Conservation (phyloP, 1,140 invertebrate genomes). For the Caligus rogercresseyi region DNA sequence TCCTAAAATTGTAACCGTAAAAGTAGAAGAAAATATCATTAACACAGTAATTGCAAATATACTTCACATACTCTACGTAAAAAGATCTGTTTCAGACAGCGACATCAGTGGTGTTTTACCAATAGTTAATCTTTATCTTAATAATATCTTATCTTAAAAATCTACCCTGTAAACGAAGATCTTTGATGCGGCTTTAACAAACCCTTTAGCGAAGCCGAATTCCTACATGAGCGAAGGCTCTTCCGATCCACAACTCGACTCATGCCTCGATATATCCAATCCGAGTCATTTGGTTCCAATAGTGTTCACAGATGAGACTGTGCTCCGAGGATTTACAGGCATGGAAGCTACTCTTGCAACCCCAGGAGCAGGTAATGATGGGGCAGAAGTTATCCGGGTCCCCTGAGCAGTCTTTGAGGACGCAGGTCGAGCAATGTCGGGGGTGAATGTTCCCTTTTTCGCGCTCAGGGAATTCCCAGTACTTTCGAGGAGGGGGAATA, state of each 20-base stretch:
- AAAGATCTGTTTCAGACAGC: no score
- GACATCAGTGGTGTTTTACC: no score
- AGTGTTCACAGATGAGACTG: not conserved
- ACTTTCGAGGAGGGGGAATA: not conserved
- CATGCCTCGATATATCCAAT: slow-evolving; percentile 11
- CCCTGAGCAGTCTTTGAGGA: not conserved
- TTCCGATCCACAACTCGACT: not conserved
- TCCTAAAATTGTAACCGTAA: no score
- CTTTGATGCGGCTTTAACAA: no score
- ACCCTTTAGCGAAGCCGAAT: no score
- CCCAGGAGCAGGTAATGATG: slow-evolving; percentile 3
- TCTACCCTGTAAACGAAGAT: no score
- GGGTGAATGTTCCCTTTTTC: slow-evolving; percentile 18
- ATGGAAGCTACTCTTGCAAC: not conserved
- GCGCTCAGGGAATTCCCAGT: slow-evolving; percentile 14
- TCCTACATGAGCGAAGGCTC: no score
- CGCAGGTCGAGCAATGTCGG: slow-evolving; percentile 4
- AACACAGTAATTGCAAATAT: no score
- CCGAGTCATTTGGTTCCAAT: slow-evolving; percentile 9
- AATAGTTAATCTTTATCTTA: no score
- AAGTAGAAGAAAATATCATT: no score
- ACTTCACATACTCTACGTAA: no score
- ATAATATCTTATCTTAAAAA: no score
- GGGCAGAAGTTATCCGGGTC: not conserved
- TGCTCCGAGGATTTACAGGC: slow-evolving; percentile 8